phyloP scores from a whole-genome alignment of 2,113 vertebrate species.

The Diphyllodes magnificus region DNA sequence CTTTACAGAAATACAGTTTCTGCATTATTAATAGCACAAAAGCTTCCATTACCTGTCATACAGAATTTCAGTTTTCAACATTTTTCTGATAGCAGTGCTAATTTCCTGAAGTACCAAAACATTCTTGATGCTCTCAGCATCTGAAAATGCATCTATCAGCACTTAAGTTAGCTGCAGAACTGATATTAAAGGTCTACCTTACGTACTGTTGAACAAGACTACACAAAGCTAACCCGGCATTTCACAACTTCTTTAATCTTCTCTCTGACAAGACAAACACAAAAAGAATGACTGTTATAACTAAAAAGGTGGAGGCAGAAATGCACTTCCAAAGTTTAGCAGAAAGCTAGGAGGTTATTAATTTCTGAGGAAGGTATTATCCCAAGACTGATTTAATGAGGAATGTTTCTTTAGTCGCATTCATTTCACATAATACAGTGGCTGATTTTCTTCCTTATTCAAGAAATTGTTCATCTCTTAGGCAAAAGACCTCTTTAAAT shows the following conservation, averaged over 20 bases:
- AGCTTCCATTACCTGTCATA: background rate
- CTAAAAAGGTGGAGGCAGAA: background rate
- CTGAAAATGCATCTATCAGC: background rate
- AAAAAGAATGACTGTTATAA: background rate
- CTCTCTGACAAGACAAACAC: background rate
- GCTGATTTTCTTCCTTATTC: background rate
- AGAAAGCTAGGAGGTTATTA: background rate
- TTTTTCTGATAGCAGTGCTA: background rate
- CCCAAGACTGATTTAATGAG: background rate
- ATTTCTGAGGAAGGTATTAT: background rate
- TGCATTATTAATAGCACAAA: background rate
- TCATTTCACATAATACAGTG: background rate
- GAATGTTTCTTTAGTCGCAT: accelerated
- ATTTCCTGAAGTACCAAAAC: background rate
- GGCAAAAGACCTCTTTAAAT: background rate
- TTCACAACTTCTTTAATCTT: background rate
- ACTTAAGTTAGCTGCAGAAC: background rate
- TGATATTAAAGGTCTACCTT: background rate
- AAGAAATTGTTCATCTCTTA: background rate
- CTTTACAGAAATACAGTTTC: background rate
- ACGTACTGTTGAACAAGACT: background rate
- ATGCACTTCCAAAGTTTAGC: background rate
- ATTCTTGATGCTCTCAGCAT: background rate
- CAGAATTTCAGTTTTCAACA: background rate
- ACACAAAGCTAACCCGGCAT: background rate